These are phyloP conservation scores for Xylota segnis DNA, from an alignment of 2,888 invertebrate species.

Conservation along the genomic window DNA sequence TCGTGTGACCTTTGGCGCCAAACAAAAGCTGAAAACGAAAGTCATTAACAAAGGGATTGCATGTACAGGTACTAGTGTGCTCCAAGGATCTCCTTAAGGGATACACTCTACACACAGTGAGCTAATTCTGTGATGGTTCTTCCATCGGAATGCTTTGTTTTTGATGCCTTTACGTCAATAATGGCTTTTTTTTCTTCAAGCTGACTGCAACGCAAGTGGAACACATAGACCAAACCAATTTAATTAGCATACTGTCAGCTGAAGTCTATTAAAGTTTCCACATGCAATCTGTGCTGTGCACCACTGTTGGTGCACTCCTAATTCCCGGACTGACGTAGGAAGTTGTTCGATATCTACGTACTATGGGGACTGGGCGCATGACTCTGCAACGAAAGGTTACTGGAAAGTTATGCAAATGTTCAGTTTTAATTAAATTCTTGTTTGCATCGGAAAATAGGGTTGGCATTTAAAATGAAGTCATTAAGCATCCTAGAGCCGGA, in stretches of 20 bases:
- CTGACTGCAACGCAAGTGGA: neutral
- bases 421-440: conserved; percentile 61
- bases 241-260: conserved; percentile 70
- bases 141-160: conserved; percentile 3
- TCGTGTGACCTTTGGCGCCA: conserved; percentile 30
- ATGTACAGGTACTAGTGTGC: neutral
- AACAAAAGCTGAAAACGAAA: conserved; percentile 5
- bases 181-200: too few species aligned
- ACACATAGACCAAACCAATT: conserved; percentile 39
- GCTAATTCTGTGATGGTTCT: neutral
- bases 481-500: conserved; percentile 21
- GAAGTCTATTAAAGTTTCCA: conserved; percentile 64
- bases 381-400: conserved; percentile 5
- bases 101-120: neutral
- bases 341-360: neutral
- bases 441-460: conserved; percentile 8
- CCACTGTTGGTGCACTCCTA: conserved; percentile 1
- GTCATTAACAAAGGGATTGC: conserved; percentile 40
- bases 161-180: conserved; percentile 44
- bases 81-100: conserved; percentile 32
- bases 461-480: conserved; percentile 19
- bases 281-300: conserved; percentile 54
- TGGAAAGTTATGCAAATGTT: conserved; percentile 42
- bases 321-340: conserved; percentile 42
- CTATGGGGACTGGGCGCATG: conserved; percentile 2